Evolutionary conservation across 2,888 invertebrate species (phyloP).

Genomic region (Drosophila meridiana): DNA sequence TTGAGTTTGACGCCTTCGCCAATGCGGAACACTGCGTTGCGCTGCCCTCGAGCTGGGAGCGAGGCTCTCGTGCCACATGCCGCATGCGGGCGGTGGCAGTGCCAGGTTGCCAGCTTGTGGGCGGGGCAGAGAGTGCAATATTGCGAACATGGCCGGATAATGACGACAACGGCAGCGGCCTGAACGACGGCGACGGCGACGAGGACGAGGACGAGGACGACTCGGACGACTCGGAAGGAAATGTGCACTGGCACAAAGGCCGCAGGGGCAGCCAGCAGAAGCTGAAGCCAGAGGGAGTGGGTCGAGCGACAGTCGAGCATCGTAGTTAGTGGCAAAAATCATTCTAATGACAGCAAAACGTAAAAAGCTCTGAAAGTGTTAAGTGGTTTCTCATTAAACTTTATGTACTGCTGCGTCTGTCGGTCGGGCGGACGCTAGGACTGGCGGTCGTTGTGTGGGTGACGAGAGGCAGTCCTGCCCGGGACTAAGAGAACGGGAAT

Average conservation of each 20-base stretch:
- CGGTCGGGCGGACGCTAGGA: constrained; percentile 4
- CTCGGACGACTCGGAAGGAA: constrained; percentile 53
- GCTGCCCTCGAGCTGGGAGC: constrained; percentile 45
- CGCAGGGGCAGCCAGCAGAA: constrained; percentile 41
- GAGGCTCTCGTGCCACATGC: constrained; percentile 56
- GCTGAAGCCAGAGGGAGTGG: not conserved
- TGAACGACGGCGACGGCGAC: constrained; percentile 26
- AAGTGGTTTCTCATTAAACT: constrained; percentile 83
- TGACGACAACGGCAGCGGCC: constrained; percentile 66
- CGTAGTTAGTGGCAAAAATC: constrained; percentile 79
- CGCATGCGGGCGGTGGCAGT: constrained; percentile 49
- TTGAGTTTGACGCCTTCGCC: constrained; percentile 68
- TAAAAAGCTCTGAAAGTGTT: constrained; percentile 82
- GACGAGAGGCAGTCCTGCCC: constrained; percentile 23
- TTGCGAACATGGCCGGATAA: constrained; percentile 79
- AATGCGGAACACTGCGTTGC: constrained; percentile 51
- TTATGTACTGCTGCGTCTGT: constrained; percentile 75
- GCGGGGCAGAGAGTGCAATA: constrained; percentile 75
- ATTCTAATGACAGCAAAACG: constrained; percentile 81
- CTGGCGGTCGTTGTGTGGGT: constrained; percentile 45
- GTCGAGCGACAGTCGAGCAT: constrained; percentile 45
- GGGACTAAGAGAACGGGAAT: constrained; percentile 28
- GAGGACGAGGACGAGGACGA: constrained; percentile 16
- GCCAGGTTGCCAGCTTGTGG: constrained; percentile 48
- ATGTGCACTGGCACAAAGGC: constrained; percentile 47